phyloP scores from a whole-genome alignment of 2,113 vertebrate species.

The Hyperoodon ampullatus region DNA sequence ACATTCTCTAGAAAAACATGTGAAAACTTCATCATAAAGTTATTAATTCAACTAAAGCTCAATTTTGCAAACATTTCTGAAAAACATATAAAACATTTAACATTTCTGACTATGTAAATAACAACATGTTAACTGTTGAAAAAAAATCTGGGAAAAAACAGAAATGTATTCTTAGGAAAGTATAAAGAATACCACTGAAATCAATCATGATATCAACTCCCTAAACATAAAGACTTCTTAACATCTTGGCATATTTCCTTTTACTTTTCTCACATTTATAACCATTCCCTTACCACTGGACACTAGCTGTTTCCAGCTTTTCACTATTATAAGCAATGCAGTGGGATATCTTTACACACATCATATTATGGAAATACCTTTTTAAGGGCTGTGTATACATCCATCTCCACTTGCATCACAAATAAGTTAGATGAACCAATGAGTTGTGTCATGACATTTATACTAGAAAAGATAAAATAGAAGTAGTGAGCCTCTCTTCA shows the following conservation, averaged over 20 bases:
- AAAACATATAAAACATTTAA: conserved; percentile 30
- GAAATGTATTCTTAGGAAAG: conserved; percentile 1
- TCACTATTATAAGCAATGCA: background rate
- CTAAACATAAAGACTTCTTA: conserved; percentile 36
- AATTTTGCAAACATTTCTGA: conserved; percentile 27
- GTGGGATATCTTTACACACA: background rate
- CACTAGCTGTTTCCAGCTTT: background rate
- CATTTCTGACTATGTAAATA: conserved; percentile 10
- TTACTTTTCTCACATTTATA: background rate
- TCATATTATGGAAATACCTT: conserved; percentile 87
- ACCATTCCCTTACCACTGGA: background rate
- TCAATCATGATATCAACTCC: background rate
- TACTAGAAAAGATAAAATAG: conserved; percentile 82
- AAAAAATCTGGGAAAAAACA: background rate
- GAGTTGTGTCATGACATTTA: conserved; percentile 94
- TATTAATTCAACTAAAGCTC: conserved; percentile 23
- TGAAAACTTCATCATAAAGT: conserved; percentile 29
- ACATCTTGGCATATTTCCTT: background rate
- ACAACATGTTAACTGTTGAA: background rate
- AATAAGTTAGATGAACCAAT: conserved; percentile 96
- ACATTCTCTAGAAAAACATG: conserved; percentile 30
- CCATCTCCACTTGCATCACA: conserved; percentile 99
- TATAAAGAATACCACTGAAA: conserved; percentile 41
- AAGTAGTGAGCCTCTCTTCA: conserved; percentile 34
- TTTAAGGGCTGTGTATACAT: conserved; percentile 97